Base-by-base conservation (phyloP, 2,888 invertebrate genomes). In the Epinotia demarniana region DNA sequence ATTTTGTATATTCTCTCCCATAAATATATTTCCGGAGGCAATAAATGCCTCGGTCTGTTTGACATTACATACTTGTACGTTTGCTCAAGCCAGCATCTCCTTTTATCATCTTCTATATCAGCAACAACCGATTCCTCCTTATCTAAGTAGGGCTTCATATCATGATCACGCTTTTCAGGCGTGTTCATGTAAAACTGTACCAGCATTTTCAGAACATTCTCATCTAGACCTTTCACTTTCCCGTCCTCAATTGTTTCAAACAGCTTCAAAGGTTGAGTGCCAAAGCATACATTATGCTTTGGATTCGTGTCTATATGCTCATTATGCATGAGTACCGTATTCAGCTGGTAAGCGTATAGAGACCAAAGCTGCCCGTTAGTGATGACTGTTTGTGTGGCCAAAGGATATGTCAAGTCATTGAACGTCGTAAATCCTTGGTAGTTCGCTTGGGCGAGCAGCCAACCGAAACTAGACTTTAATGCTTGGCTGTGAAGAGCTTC, bases 311-410 rank as follows among this genome's bases (percentile, higher is more conserved):
- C 90, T n/a, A 95, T 90, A 81, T 95, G 86, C 79, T 96, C 95
- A 46, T 95, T 92, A 82, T 97, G 96, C 80, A 97, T 89, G 16
- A 95, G 85, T 53, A 96, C 94, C 0, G 98, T 99, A 87, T 99
- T 99, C 75, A 99, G 90, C 89, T 99, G 99, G 87, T 99, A 99
- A 16, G 96, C 95, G 85, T 97, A 97, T 80, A 99, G 97, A 0
- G 97, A 97, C 96, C 98, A 98, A 4, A 95, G 86, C 79, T 97
- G 95, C 0, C 99, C 99, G 90, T 99, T 97, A 0, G 98, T 98
- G 57, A 99, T 95, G 16, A 98, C 93, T 18, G 97, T 96, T 95
- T 99, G 99, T 4, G 98, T 97, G 0, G 96, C 96, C 73, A 99
- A 89, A 0, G 99, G 99, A 87, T 99, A 98, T 0, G 98, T 98